Base-by-base conservation (phyloP, 1,140 invertebrate genomes). In the Listronotus oregonensis region DNA sequence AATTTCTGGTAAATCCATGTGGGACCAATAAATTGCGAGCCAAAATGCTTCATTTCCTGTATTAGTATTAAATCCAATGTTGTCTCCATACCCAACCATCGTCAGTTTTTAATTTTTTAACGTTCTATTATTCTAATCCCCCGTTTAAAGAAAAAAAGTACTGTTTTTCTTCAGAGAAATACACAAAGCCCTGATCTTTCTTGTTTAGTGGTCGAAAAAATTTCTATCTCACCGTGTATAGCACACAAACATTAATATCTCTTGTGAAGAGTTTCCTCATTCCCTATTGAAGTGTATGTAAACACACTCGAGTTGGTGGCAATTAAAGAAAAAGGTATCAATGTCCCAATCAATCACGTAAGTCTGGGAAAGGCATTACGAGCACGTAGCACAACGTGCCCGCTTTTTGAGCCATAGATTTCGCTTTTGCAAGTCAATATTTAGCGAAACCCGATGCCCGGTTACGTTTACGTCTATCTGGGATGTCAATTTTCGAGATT, bases 311-410 rank as follows among this genome's bases (percentile, higher is more conserved):
- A 55, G 46, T 32, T 37, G 37, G 60, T 55, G 60, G 60, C 60
- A 62, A 62, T 62, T 62, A 62, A 54, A 62, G 60, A 47, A 54
- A 62, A 62, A 62, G 60, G 60, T 62, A 62, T 62, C 60, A 62
- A 62, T 62, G 60, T 40, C 60, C 60, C 60, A 42, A 62, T 62
- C 60, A 62, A 62, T 62, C 60, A 62, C 46, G 47, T 62, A 62
- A 62, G 60, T 62, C 60, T 55, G 60, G 60, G 60, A 62, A 54
- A 14, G 60, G 49, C 17, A 31, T 37, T 21, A 34, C 17, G 49
- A 34, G 49, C 60, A 62, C 60, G 60, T 55, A 52, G 49, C 11
- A 15, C 49, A 52, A 62, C 60, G 60, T 62, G 60, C 60, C 51
- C 46, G 44, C 31, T 62, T 62, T 62, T 62, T 54, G 60, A 39